Evolutionary conservation across 2,113 vertebrate species (phyloP), one percentile per base, ranked within the genome.

Genomic region (Colinus virginianus): DNA sequence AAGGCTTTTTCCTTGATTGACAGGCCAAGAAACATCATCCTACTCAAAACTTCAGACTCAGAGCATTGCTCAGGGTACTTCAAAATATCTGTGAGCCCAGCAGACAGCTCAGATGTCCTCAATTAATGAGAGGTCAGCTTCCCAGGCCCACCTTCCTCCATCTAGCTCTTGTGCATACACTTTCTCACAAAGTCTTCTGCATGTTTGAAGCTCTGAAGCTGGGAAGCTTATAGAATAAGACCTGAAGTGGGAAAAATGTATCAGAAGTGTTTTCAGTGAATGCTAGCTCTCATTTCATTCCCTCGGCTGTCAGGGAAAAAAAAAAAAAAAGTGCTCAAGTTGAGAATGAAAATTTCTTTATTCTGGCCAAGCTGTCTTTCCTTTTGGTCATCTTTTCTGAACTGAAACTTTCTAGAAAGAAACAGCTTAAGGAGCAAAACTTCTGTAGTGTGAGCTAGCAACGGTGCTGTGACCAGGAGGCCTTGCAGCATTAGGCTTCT

Each of bases 381-480:
- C 26, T 40, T 40, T 0, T 67, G 68, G 32, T 11, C 22, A 0
- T 62, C 48, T 46, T 58, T 8, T 58, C n/a, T 68, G 74, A 69
- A 26, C 64, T 46, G 58, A 28, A 64, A 22, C 55, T 34, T 6
- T 59, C 30, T 87, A 45, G 40, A 66, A 63, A 56, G 36, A 40
- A 1, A 2, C 12, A 67, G 56, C n/a, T 53, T 40, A 48, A 67
- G 56, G 66, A 49, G 3, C 16, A 7, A 15, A 42, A 14, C 7
- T 40, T 74, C n/a, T 22, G 34, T 67, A 15, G 2, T 3, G 13
- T 43, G 48, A n/a, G 2, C n/a, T 2, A 2, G 49, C 45, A 40
- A 5, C 0, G 0, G 3, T 43, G 42, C 46, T 1, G 0, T 13
- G 36, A 3, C 68, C 55, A 66, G 36, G 13, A 70, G 45, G 40